A percentile compares a stretch with the other conserved stretches of the same genome.
Conservation (phyloP, 2,888 invertebrate species). For the Diplolepis rosae region DNA sequence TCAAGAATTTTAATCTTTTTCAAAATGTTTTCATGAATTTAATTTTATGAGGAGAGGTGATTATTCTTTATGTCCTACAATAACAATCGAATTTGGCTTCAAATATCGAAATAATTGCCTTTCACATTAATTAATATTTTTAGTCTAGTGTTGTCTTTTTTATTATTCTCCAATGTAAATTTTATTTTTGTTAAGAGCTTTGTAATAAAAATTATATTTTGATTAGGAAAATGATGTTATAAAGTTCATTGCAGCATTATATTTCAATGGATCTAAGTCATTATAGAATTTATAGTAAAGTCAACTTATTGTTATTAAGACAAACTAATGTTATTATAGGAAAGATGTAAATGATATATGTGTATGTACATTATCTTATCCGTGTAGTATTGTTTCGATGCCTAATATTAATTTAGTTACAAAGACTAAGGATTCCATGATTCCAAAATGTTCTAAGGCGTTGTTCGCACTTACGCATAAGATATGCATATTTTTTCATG, state of each 20-base stretch:
- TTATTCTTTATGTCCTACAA: not conserved
- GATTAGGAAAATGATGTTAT: not conserved
- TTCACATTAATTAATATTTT: not conserved
- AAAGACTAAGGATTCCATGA: constrained; percentile 21
- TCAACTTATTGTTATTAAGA: not conserved
- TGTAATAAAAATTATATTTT: not conserved
- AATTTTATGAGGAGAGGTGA: too few species aligned
- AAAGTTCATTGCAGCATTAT: not conserved
- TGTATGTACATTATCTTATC: constrained; percentile 6
- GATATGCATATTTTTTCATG: constrained; percentile 43
- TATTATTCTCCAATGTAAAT: not conserved
- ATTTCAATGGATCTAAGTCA: constrained; percentile 28
- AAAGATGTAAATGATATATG: constrained; percentile 17
- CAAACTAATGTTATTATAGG: not conserved
- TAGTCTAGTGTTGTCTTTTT: not conserved
- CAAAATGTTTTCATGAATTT: too few species aligned
- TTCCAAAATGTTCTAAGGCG: constrained; percentile 30
- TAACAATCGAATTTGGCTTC: not conserved
- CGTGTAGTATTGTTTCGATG: constrained; percentile 14
- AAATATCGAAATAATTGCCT: not conserved
- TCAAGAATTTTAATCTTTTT: too few species aligned
- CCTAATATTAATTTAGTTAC: constrained; percentile 23
- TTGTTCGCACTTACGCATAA: constrained; percentile 42
- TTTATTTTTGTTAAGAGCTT: not conserved
- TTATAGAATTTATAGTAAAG: not conserved